These are phyloP conservation scores for Tenebrosternarchus preto DNA, from an alignment of 2,113 vertebrate genomes.

Conservation along the genomic window DNA sequence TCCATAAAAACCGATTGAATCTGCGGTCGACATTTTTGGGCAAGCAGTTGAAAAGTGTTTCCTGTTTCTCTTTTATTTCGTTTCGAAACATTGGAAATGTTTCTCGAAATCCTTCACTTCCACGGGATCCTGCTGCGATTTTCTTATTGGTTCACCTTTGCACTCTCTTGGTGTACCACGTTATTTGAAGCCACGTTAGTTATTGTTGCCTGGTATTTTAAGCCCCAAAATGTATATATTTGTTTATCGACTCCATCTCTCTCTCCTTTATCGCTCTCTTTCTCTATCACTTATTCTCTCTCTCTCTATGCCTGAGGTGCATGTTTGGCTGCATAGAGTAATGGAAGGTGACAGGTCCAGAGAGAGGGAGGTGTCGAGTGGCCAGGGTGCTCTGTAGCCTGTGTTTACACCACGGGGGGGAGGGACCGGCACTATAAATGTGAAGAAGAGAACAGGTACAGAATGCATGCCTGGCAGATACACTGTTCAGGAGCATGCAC, in stretches of 20 bases:
- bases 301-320: constrained; percentile 47
- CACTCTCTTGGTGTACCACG: too few species aligned
- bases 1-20: not conserved
- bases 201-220: too few species aligned
- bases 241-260: too few species aligned
- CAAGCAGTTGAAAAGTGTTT: not conserved
- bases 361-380: constrained; percentile 48
- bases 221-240: too few species aligned
- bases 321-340: constrained; percentile 57
- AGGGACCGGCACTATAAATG: constrained; percentile 38
- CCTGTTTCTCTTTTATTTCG: not conserved
- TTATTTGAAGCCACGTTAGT: too few species aligned
- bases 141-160: not conserved
- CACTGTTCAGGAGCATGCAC: constrained; percentile 18
- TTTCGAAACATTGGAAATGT: not conserved
- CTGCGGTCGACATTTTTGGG: not conserved
- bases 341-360: constrained; percentile 63
- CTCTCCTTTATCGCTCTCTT: constrained; percentile 2
- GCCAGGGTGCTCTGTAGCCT: constrained; percentile 57
- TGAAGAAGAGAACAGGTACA: constrained; percentile 25
- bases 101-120: not conserved
- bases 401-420: constrained; percentile 53
- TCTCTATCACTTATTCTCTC: not conserved
- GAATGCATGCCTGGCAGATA: constrained; percentile 42
- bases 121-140: not conserved